These are phyloP conservation scores for Pantala flavescens DNA, from an alignment of 1,140 invertebrate species.

Conservation along the genomic window DNA sequence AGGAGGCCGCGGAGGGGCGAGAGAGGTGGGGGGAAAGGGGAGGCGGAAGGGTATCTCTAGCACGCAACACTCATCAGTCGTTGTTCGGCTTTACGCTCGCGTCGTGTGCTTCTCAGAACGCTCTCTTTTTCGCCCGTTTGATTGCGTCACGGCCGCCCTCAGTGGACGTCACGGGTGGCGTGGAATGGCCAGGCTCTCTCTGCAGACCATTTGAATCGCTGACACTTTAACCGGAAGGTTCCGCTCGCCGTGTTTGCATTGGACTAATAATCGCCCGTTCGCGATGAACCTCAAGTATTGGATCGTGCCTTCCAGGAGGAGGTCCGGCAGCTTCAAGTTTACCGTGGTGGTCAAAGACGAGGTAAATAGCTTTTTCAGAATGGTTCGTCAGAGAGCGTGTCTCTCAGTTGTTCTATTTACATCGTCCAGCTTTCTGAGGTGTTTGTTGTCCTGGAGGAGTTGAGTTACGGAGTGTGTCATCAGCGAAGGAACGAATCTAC, in stretches of 20 bases:
- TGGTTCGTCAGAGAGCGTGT: no score
- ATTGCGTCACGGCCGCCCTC: no score
- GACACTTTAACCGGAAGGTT: background rate
- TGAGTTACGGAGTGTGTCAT: no score
- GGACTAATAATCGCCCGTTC: background rate
- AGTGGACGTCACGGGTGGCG: no score
- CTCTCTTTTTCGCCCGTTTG: no score
- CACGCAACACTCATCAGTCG: background rate
- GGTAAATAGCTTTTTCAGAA: background rate
- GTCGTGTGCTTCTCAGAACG: no score
- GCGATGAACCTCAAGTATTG: conserved; percentile 6
- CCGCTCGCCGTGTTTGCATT: background rate
- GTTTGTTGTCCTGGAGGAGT: no score
- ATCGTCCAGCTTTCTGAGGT: no score
- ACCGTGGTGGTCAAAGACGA: background rate
- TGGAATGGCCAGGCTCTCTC: background rate
- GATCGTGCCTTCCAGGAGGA: background rate
- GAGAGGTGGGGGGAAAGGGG: background rate
- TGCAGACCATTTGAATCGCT: background rate
- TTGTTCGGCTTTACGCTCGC: no score
- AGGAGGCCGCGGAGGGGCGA: background rate
- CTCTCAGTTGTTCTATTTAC: no score
- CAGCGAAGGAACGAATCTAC: no score
- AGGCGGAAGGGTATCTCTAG: background rate
- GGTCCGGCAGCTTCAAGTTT: background rate